Evolutionary conservation across 2,797 vertebrate genomes (phyloP).

Genomic region (Caiman crocodilus): DNA sequence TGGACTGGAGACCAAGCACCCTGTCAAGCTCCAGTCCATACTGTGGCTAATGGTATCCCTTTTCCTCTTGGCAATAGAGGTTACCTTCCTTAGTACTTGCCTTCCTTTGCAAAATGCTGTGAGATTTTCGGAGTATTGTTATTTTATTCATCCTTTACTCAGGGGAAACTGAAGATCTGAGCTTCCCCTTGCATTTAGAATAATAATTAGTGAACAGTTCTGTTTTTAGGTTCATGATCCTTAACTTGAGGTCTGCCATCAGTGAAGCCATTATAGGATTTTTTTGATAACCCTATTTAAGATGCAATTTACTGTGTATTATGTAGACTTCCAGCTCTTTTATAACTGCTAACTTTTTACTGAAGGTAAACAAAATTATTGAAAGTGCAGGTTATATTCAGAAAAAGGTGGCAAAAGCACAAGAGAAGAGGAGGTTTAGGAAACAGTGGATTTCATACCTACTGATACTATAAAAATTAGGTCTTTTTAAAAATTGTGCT

Average conservation of each 20-base stretch:
- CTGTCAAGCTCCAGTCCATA: not conserved
- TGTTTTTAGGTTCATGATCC: slow-evolving; percentile 53
- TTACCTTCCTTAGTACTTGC: no score
- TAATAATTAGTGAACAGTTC: slow-evolving; percentile 54
- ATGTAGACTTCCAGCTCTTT: not conserved
- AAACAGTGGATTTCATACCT: slow-evolving; percentile 21
- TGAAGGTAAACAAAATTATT: slow-evolving; percentile 46
- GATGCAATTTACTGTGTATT: slow-evolving; percentile 19
- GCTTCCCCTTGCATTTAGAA: slow-evolving; percentile 43
- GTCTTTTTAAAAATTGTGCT: slow-evolving; percentile 45
- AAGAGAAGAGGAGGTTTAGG: not conserved
- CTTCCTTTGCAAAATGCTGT: not conserved
- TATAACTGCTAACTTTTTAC: slow-evolving; percentile 62
- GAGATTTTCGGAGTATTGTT: slow-evolving; percentile 40
- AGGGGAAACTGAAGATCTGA: not conserved
- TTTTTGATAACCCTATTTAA: slow-evolving; percentile 46
- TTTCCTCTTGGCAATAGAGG: no score
- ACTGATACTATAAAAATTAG: not conserved
- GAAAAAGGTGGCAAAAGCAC: no score
- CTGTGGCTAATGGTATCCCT: not conserved
- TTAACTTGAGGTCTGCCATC: slow-evolving; percentile 63
- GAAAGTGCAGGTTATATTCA: slow-evolving; percentile 36
- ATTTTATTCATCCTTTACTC: slow-evolving; percentile 50
- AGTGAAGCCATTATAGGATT: slow-evolving; percentile 43
- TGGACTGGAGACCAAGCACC: not conserved